Base-by-base conservation (phyloP, 2,113 vertebrate species). In the Cryptomyrus ogoouensis region DNA sequence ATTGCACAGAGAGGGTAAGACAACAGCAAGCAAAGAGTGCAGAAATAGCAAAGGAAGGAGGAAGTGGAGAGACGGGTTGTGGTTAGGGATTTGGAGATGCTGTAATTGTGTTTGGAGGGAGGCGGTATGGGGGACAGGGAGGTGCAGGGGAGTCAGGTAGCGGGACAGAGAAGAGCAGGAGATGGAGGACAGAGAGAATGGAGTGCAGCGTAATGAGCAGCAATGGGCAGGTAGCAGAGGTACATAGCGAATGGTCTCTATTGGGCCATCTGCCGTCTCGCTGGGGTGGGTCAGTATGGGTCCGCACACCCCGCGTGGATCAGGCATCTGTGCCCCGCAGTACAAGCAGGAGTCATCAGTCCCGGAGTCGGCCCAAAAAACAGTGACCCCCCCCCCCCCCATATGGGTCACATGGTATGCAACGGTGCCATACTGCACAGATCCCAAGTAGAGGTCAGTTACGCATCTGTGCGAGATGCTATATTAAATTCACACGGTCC, bases 271-370 rank as follows among this genome's bases (percentile, higher is more conserved):
- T 90, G 84, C 31, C 31, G 21, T 35, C n/a, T 39, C 42, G 17
- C 70, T 53, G 47, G 88, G 74, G 47, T 39, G 17, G 35, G 74
- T 3, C 49, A 12, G 46, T 3, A 49, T 83, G 74, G 47, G 62
- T 77, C 70, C 35, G 1, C 49, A n/a, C 70, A 2, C 77, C 49
- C 50, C 21, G n/a, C 3, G 35, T 9, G 46, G 74, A 80, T 39
- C 88, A 24, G 31, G 49, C 70, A 89, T 31, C 88, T 89, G 74
- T 83, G 88, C 49, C 88, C 66, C 21, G 10, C 70, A 24, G 88
- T 24, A 8, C 35, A 12, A 53, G 15, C n/a, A 15, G 35, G 50
- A 15, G 35, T 44, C n/a, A 31, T 56, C 9, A 5, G 17, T 27
- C 47, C 42, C 1, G 10, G 5, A 50, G 66, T 46, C 17, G 24